Evolutionary conservation across 2,888 invertebrate genomes (phyloP), one percentile per base, ranked within the genome.

Genomic region (Anarsia innoxiella): DNA sequence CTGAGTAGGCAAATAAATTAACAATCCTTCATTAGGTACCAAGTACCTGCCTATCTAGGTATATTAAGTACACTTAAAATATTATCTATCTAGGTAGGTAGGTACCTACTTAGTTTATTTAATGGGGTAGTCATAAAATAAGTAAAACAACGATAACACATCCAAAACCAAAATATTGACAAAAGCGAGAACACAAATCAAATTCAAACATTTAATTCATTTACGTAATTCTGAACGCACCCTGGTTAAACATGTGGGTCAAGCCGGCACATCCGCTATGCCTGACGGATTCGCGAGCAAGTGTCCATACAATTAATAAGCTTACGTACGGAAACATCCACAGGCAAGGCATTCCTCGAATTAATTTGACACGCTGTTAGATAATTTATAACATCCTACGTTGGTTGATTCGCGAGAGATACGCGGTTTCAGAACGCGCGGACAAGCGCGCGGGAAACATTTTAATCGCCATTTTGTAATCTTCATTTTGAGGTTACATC

Each of bases 361-460:
- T 84, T 85, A 84, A 85, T 86, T 83, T 85, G 83, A 83, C 78
- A 75, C 69, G 79, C 73, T 71, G 75, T 74, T 73, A 66, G 75
- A 73, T 85, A 83, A 86, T 85, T 86, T 84, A 85, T 83, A 70
- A 83, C 85, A 77, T 84, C 83, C 84, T 77, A 76, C 74, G 55
- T 45, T 54, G 56, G 52, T 48, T 65, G 67, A 71, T 69, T 60
- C 62, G 59, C 46, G 52, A 40, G 54, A 38, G 46, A 48, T 51
- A 45, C 44, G 46, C 36, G 45, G 37, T 31, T 39, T 37, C 41
- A 11, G 40, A 41, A 44, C 31, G 44, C 30, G 25, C 23, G 23
- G 33, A 19, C 32, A 23, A 4, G 25, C 25, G 25, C 3, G 19
- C 19, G 19, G 19, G 19, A 8, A 19, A 19, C 19, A 5, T 5